Percentiles rank a stretch among this genome's conserved stretches.
Conservation (phyloP, 1,140 invertebrate species). For the Heterodera carotae region DNA sequence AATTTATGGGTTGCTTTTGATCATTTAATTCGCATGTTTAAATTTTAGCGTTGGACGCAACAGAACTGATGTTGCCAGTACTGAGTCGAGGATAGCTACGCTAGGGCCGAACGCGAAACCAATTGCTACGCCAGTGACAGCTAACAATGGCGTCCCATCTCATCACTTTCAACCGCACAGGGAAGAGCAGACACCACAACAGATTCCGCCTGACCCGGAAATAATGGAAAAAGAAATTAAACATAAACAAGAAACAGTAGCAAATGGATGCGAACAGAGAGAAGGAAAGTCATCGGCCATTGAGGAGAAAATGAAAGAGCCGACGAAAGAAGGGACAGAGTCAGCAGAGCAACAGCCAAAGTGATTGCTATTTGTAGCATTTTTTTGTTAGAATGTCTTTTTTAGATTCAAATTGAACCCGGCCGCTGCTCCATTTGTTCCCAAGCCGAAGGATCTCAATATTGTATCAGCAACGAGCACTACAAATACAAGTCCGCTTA, state of each 20-base stretch:
- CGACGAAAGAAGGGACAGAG: neutral
- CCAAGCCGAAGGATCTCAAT: conserved; percentile 1
- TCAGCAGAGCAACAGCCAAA: neutral
- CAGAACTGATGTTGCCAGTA: neutral
- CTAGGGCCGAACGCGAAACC: neutral
- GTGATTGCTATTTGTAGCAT: neutral
- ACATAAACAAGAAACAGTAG: neutral
- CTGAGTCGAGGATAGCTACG: neutral
- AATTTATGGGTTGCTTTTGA: neutral
- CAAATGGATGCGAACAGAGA: neutral
- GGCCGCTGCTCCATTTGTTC: conserved; percentile 13
- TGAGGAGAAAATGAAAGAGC: neutral
- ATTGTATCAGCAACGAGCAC: neutral
- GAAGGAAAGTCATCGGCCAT: neutral
- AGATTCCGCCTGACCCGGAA: neutral
- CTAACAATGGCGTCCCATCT: neutral
- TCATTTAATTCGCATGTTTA: neutral
- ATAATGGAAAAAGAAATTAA: neutral
- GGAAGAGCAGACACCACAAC: neutral
- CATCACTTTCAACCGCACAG: neutral
- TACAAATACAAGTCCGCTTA: conserved; percentile 20
- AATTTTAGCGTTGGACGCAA: neutral
- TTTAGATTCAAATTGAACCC: conserved; percentile 14
- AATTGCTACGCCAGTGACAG: neutral
- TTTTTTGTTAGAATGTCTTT: neutral